Evolutionary conservation across 2,113 vertebrate genomes (phyloP).

Genomic region (Misgurnus mizolepis): DNA sequence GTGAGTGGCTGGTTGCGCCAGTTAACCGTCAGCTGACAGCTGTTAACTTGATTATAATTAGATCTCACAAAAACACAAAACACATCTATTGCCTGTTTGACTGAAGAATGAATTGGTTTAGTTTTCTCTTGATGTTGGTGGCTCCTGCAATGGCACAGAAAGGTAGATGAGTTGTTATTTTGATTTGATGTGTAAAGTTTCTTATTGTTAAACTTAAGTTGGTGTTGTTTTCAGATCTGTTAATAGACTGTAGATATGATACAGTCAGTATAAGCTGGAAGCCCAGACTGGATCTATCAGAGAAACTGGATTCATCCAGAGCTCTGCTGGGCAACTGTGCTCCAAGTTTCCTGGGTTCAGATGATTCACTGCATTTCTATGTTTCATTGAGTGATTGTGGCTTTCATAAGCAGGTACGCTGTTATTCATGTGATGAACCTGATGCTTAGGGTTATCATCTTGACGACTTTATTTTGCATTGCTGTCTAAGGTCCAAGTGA

Average conservation of each 20-base stretch:
- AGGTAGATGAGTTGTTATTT: conserved; percentile 8
- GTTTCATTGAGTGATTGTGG: conserved; percentile 61
- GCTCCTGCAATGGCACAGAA: background rate
- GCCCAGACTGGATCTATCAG: conserved; percentile 42
- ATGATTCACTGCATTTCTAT: conserved; percentile 57
- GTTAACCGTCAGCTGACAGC: background rate
- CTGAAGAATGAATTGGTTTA: conserved; percentile 28
- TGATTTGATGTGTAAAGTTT: background rate
- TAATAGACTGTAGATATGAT: conserved; percentile 63
- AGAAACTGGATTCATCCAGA: conserved; percentile 35
- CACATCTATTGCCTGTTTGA: background rate
- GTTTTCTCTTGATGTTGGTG: conserved; percentile 13
- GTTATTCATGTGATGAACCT: background rate
- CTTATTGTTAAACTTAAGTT: background rate
- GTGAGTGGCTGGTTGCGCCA: background rate
- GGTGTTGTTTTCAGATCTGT: conserved; percentile 54
- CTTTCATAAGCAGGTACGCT: conserved; percentile 64
- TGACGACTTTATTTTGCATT: background rate
- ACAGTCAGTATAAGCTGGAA: conserved; percentile 63
- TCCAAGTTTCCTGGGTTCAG: conserved; percentile 49
- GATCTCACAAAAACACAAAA: background rate
- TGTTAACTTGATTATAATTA: background rate
- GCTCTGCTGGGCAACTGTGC: conserved; percentile 69
- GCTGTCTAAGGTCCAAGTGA: conserved; percentile 61
- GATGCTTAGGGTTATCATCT: background rate